These are phyloP conservation scores for Silurus asotus DNA, from an alignment of 2,113 vertebrate species.

Conservation along the genomic window DNA sequence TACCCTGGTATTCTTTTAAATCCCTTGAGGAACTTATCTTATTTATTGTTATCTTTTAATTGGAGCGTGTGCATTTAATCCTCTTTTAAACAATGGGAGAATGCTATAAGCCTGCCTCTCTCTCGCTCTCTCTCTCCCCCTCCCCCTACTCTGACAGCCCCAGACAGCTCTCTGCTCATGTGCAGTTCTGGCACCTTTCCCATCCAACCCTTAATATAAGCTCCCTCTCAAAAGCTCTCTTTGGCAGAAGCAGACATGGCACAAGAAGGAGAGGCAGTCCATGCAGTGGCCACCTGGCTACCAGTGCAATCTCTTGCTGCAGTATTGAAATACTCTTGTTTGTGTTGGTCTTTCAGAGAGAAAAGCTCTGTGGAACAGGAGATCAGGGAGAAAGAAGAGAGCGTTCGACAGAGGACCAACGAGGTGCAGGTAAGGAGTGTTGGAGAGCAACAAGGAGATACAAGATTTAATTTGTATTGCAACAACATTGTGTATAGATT, in stretches of 20 bases:
- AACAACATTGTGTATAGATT: not conserved
- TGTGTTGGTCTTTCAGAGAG: slow-evolving; percentile 96
- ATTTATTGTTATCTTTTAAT: not conserved
- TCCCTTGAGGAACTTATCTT: not conserved
- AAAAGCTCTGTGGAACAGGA: slow-evolving; percentile 94
- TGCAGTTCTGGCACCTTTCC: slow-evolving; percentile 33
- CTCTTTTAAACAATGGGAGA: not conserved
- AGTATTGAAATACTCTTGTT: slow-evolving; percentile 88
- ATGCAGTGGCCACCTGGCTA: slow-evolving; percentile 72
- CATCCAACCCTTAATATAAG: not conserved
- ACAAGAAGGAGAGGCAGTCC: slow-evolving; percentile 79
- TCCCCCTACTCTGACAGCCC: slow-evolving; percentile 42
- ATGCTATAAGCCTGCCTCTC: not conserved
- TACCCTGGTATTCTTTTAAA: not conserved
- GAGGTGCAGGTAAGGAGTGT: slow-evolving; percentile 88
- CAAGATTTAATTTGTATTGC: not conserved
- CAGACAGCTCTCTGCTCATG: slow-evolving; percentile 61
- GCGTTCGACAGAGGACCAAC: slow-evolving; percentile 83
- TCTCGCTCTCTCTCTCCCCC: slow-evolving; percentile 35
- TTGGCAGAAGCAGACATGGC: slow-evolving; percentile 68
- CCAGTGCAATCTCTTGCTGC: slow-evolving; percentile 79
- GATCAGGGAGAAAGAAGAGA: slow-evolving; percentile 94
- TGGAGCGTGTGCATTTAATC: not conserved
- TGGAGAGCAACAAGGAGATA: not conserved
- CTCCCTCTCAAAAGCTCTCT: not conserved